Percentiles rank a stretch among this genome's conserved stretches.
Evolutionary conservation across 2,797 vertebrate genomes (phyloP).

Genomic region (Sebastes goodei): DNA sequence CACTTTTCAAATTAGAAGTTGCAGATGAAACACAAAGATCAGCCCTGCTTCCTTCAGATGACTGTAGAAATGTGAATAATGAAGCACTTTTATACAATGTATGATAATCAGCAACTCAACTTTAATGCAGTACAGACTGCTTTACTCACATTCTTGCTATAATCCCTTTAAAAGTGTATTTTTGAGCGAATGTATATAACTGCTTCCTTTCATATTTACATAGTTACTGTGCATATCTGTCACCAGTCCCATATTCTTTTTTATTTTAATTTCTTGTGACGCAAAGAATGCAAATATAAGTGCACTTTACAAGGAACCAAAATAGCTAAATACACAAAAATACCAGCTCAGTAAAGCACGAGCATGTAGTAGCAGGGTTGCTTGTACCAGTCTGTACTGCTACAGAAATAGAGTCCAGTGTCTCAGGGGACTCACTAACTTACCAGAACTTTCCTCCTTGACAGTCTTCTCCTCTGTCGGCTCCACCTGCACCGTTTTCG

Average conservation of each 20-base stretch:
- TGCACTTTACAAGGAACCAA: not conserved
- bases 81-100: not conserved
- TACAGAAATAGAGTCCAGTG: not conserved
- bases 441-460: slow-evolving; percentile 86
- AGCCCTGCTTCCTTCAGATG: not conserved
- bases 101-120: not conserved
- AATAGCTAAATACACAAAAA: not conserved
- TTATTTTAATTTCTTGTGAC: not conserved
- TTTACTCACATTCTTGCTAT: not conserved
- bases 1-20: not conserved
- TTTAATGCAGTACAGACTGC: not conserved
- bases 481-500: slow-evolving; percentile 67
- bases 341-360: not conserved
- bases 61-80: not conserved
- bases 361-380: not conserved
- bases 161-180: not conserved
- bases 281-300: not conserved
- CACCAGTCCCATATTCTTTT: not conserved
- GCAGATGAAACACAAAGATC: not conserved
- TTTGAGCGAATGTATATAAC: not conserved
- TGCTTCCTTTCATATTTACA: not conserved
- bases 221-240: not conserved
- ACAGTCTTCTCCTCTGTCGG: slow-evolving; percentile 79
- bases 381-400: not conserved
- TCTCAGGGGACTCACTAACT: slow-evolving; percentile 18